A percentile compares a stretch with the other conserved stretches of the same genome.
Conservation (phyloP, 1,140 invertebrate genomes). For the Drosophila parabipectinata region DNA sequence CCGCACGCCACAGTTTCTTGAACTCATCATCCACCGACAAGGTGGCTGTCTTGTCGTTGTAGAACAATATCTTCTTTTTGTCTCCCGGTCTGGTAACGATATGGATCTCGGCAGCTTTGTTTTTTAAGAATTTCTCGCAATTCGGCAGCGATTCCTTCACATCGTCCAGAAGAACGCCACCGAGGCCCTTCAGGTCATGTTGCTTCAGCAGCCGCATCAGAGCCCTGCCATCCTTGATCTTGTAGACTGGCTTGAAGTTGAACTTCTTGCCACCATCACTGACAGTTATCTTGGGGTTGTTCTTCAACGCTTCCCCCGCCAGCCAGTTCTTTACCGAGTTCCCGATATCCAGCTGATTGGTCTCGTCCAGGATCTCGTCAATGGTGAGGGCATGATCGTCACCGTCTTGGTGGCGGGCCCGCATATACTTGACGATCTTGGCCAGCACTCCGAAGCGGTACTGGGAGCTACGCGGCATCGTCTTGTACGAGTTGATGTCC, state of each 20-base stretch:
- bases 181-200: conserved; percentile 97
- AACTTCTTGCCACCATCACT: conserved; percentile 90
- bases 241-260: conserved; percentile 96
- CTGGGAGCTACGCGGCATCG: conserved; percentile 94
- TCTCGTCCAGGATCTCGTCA: conserved; percentile 99
- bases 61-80: conserved; percentile 98
- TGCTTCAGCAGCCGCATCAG: conserved; percentile 93
- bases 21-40: conserved; percentile 97
- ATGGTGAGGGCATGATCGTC: conserved; percentile 95
- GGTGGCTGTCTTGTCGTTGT: conserved; percentile 96
- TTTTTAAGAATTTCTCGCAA: conserved; percentile 95
- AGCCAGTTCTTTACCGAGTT: conserved; percentile 94
- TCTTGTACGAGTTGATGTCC: conserved; percentile 91
- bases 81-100: conserved; percentile 95
- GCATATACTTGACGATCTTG: conserved; percentile 99
- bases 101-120: conserved; percentile 90
- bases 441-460: conserved; percentile 97
- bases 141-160: conserved; percentile 98
- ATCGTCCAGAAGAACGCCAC: conserved; percentile 96
- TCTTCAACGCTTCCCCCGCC: conserved; percentile 91
- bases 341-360: conserved; percentile 97
- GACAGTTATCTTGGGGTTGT: conserved; percentile 97
- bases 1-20: conserved; percentile 96
- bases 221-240: conserved; percentile 92
- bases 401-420: conserved; percentile 95